Base-by-base conservation (phyloP, 2,888 invertebrate genomes). In the Agrochola litura region DNA sequence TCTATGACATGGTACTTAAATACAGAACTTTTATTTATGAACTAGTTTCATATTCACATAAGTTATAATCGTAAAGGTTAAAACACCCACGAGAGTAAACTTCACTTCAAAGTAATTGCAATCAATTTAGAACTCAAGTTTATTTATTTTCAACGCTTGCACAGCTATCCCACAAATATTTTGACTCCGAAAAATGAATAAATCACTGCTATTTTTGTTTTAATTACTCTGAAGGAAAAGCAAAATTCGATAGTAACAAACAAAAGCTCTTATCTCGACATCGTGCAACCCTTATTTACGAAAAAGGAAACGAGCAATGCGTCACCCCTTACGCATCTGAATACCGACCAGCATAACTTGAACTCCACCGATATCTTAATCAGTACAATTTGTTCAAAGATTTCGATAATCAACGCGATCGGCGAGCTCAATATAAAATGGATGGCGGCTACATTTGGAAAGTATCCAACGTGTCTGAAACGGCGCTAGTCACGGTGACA, bases 381-480 rank as follows among this genome's bases (percentile, higher is more conserved):
- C 86, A 80, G 81, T 76, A 52, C 54, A 61, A n/a, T 77, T 69
- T 67, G 43, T 74, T 68, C 64, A 5, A 58, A 41, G 63, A 77
- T 80, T 66, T 68, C 76, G 67, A 84, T 84, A 83, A 86, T 89
- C 86, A 89, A 89, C 88, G 81, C 86, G 86, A 88, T 83, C 81
- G 79, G 82, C 83, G 84, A 52, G 92, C 6, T 91, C 92, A 81
- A 75, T 76, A 72, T 86, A 85, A 71, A 82, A 77, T 91, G 90
- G 93, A 76, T 70, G 74, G 56, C 41, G 84, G 83, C 84, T 86
- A 89, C 87, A 93, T 92, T 95, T 95, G 95, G 95, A 95, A 88
- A 86, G 87, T 88, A 87, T 95, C 95, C 95, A 95, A 95, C 94
- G 92, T 93, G 93, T 93, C 92, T 91, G 89, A 90, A 93, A 93